Conservation (phyloP, 2,113 vertebrate species). For the Uropsilus gracilis region DNA sequence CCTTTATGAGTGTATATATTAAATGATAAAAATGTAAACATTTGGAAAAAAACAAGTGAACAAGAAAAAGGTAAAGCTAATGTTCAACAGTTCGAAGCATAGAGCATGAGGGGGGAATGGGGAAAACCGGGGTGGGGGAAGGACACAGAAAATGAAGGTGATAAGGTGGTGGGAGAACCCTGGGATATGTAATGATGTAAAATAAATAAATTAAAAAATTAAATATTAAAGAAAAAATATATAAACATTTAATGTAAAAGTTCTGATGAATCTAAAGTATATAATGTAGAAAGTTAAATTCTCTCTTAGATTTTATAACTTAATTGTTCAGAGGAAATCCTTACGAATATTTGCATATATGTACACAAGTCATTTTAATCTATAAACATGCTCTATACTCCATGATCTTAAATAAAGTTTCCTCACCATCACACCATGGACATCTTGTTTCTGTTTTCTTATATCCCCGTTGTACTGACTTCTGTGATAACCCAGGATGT, state of each 20-base stretch:
- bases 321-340: not conserved
- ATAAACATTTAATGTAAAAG: not conserved
- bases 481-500: no score
- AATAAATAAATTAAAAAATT: not conserved
- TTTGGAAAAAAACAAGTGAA: no score
- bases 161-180: no score
- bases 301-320: not conserved
- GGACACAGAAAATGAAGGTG: no score
- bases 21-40: not conserved
- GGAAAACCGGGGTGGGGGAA: no score
- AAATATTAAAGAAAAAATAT: not conserved
- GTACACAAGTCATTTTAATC: not conserved
- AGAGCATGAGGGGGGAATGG: no score
- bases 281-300: not conserved
- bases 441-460: not conserved
- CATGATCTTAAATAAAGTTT: not conserved
- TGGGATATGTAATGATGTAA: no score
- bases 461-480: no score
- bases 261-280: not conserved
- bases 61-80: no score
- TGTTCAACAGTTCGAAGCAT: no score
- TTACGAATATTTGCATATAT: not conserved
- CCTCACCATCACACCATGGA: not conserved
- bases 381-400: not conserved
- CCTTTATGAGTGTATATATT: not conserved